phyloP scores from a whole-genome alignment of 2,888 invertebrate species.

The Eueremaeus valkanovi region DNA sequence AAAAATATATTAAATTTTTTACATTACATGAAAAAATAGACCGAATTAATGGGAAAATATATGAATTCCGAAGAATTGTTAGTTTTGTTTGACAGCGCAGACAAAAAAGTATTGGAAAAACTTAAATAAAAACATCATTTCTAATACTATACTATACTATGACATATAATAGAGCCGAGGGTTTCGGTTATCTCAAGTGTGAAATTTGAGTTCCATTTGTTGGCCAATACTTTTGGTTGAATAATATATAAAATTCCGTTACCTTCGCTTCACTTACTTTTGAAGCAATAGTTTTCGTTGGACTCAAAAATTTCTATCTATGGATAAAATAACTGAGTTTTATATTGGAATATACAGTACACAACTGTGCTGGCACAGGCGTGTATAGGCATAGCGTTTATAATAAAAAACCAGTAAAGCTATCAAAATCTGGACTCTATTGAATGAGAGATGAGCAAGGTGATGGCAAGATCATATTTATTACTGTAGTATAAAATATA shows the following conservation, averaged over 20 bases:
- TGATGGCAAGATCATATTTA: too few relatives aligned
- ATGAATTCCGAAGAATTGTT: neutral
- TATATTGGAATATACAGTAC: too few relatives aligned
- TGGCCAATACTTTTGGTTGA: neutral
- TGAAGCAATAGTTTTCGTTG: too few relatives aligned
- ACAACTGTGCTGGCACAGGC: too few relatives aligned
- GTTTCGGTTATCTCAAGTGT: slow-evolving; percentile 27
- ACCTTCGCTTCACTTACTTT: slow-evolving; percentile 5
- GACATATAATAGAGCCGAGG: slow-evolving; percentile 12
- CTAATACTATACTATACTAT: neutral
- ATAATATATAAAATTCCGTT: slow-evolving; percentile 12
- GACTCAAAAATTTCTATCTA: neutral
- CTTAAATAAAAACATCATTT: slow-evolving; percentile 30
- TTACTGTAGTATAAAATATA: too few relatives aligned
- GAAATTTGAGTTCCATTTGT: slow-evolving; percentile 14
- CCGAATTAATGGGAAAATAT: neutral
- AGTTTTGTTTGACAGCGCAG: neutral
- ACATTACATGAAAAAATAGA: too few relatives aligned
- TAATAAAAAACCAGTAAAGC: neutral
- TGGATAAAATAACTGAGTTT: neutral
- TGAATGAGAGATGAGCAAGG: too few relatives aligned
- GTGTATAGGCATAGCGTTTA: neutral
- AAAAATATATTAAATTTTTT: too few relatives aligned
- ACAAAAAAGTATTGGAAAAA: neutral
- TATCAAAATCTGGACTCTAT: neutral